A percentile compares a stretch with the other conserved stretches of the same genome.
phyloP scores from a whole-genome alignment of 2,888 invertebrate species.

The Eudemis profundana region DNA sequence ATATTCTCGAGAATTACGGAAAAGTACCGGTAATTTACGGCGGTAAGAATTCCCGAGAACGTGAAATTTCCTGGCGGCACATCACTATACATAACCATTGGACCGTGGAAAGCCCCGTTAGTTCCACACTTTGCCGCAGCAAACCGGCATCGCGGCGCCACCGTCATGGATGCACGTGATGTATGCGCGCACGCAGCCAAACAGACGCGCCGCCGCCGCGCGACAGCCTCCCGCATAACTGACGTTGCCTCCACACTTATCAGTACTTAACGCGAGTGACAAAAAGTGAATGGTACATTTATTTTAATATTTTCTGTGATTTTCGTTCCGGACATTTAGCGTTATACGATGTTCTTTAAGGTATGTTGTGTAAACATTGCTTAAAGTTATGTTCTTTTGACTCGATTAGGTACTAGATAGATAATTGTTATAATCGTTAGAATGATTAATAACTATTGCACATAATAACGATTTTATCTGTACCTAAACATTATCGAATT shows the following conservation, averaged over 20 bases:
- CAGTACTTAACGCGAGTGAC: conserved; percentile 74
- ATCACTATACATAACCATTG: conserved; percentile 57
- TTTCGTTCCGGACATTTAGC: conserved; percentile 18
- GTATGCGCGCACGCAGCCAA: conserved; percentile 71
- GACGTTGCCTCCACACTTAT: conserved; percentile 62
- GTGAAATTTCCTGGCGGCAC: too few species aligned
- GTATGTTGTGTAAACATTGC: conserved; percentile 53
- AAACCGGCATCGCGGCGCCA: conserved; percentile 71
- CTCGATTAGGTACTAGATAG: too few species aligned
- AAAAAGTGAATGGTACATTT: conserved; percentile 45
- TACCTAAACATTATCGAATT: too few species aligned
- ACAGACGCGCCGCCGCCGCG: conserved; percentile 76
- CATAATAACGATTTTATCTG: too few species aligned
- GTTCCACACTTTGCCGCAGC: conserved; percentile 64
- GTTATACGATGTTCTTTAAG: conserved; percentile 63
- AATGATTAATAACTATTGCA: too few species aligned
- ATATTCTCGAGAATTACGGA: too few species aligned
- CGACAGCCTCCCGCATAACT: conserved; percentile 78
- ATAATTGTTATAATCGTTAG: too few species aligned
- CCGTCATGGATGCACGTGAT: conserved; percentile 73
- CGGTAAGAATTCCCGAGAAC: too few species aligned
- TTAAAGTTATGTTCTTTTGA: background rate
- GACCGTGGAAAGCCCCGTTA: conserved; percentile 75
- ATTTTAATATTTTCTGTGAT: conserved; percentile 52
- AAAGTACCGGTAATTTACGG: too few species aligned